Conservation (phyloP, 2,113 vertebrate genomes). For the Tupaia chinensis region DNA sequence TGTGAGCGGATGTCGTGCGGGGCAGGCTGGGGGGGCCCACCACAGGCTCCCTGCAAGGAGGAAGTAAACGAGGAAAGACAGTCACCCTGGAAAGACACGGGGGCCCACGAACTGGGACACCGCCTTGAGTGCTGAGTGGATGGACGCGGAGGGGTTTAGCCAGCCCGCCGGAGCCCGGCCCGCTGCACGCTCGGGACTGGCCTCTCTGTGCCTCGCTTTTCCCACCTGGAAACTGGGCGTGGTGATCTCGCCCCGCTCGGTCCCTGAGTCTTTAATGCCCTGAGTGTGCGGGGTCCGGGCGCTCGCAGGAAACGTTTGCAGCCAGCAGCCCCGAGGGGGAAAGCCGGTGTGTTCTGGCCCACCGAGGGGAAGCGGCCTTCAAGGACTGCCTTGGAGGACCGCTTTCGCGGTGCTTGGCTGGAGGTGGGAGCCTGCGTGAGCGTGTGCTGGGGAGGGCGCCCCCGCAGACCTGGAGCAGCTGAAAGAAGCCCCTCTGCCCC, state of each 20-base stretch:
- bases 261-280: background rate
- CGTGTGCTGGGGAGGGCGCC: background rate
- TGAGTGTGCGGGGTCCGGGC: background rate
- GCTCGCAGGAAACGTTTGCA: background rate
- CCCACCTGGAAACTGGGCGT: background rate
- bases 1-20: fast-evolving
- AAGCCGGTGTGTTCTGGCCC: background rate
- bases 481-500: background rate
- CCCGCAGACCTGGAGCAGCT: background rate
- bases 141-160: background rate
- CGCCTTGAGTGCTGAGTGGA: background rate
- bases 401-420: background rate
- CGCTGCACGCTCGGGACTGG: fast-evolving
- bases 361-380: background rate
- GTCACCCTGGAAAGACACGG: too few species aligned
- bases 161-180: background rate
- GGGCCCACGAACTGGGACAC: background rate
- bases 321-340: background rate
- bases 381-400: background rate
- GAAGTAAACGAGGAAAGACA: too few species aligned
- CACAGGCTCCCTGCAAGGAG: background rate
- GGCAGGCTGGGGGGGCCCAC: background rate
- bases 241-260: background rate
- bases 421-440: background rate
- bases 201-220: background rate